Base-by-base conservation (phyloP, 1,140 invertebrate species). In the Heliconius hewitsoni region DNA sequence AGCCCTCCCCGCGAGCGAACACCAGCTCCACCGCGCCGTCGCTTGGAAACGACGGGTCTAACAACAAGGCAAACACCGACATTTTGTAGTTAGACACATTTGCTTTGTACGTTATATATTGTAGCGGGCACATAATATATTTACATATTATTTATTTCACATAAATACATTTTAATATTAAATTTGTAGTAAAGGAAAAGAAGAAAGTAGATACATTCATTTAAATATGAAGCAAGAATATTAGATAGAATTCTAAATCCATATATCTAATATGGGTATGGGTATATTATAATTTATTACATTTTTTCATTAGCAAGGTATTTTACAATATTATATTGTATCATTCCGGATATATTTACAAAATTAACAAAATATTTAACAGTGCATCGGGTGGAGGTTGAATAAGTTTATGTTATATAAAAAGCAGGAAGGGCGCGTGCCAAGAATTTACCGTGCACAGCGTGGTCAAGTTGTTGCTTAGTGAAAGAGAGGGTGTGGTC, bases 21-120 rank as follows among this genome's bases (percentile, higher is more conserved):
- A 97, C 96, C 70, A 98, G 95, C 89, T 98, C 98, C 74, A 98
- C 97, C 71, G 97, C 97, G 66, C 98, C 98, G 90, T 97, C 96
- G 50, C 95, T 91, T 34, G 97, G 97, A 90, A 97, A 97, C 76
- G 96, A 94, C 46, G 96, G 94, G 77, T 94, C 93, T 94, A 79
- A 3, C 74, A 57, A 66, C 60, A 30, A 27, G 1, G 11, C 3
- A 9, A 60, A 27, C 8, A 23, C n/a, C 8, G 19, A 11, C n/a
- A 27, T 19, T 19, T 8, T 19, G 16, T 55, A 1, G 9, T n/a
- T 8, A 23, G 8, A 2, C 23, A 60, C n/a, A 60, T 60, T 23
- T 60, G 8, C 8, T 1, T 57, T 27, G 55, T 60, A n/a, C 55
- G 6, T 57, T 66, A 16, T 30, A 66, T 23, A 66, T 66, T 30